Conservation (phyloP, 2,888 invertebrate genomes). For the Ormyrus pomaceus region DNA sequence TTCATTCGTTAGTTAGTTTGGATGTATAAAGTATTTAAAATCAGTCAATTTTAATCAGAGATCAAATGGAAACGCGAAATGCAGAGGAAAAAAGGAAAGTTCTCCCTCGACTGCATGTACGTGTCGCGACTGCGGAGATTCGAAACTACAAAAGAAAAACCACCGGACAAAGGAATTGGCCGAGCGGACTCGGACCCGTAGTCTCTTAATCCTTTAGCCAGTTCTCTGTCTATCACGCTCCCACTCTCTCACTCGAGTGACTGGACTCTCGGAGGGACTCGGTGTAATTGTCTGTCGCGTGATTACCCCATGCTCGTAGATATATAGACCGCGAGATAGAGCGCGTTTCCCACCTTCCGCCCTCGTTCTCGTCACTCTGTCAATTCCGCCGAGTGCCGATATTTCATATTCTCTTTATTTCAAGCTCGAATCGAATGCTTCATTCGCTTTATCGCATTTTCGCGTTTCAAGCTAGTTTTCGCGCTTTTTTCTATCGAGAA, state of each 20-base stretch:
- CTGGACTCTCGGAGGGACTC: constrained; percentile 63
- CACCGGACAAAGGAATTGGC: constrained; percentile 64
- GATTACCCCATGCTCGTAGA: constrained; percentile 61
- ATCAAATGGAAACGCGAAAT: constrained; percentile 50
- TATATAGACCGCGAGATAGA: constrained; percentile 26
- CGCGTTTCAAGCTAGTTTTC: neutral
- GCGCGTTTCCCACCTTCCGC: constrained; percentile 12
- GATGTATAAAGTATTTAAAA: too few species aligned
- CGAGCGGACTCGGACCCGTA: constrained; percentile 51
- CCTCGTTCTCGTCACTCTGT: constrained; percentile 37
- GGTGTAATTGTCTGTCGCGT: constrained; percentile 67
- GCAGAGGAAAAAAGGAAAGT: neutral
- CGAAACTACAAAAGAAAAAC: constrained; percentile 64
- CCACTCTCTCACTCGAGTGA: constrained; percentile 52
- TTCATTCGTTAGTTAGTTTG: too few species aligned
- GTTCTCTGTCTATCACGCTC: constrained; percentile 36
- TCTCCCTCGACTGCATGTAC: constrained; percentile 46
- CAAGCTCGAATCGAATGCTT: constrained; percentile 9
- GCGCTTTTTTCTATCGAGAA: too few species aligned
- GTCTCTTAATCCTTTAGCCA: constrained; percentile 66
- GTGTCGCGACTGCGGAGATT: constrained; percentile 61
- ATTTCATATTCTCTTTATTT: constrained; percentile 37
- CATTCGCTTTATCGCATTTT: constrained; percentile 3
- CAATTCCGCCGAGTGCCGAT: constrained; percentile 28
- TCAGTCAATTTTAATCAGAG: constrained; percentile 55